Evolutionary conservation across 2,113 vertebrate genomes (phyloP).

Genomic region (Tragelaphus buxtoni): DNA sequence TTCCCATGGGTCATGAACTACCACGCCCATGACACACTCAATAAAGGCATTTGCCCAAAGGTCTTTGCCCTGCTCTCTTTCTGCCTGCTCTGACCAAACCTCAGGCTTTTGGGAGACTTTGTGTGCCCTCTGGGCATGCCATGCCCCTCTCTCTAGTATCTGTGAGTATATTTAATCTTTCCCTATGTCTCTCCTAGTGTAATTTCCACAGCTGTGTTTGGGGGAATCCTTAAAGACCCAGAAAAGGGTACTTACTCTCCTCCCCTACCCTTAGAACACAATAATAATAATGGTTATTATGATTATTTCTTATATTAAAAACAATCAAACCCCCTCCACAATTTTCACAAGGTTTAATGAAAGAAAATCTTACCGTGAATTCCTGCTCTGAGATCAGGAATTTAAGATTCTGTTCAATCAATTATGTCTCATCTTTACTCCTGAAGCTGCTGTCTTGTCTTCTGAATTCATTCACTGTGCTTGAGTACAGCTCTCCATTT

Average conservation of each 20-base stretch:
- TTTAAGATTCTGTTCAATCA: background rate
- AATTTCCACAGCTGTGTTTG: background rate
- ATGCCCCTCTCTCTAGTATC: background rate
- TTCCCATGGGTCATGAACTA: background rate
- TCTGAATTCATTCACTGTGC: background rate
- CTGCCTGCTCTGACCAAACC: background rate
- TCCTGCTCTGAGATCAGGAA: background rate
- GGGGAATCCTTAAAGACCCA: background rate
- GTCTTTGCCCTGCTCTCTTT: background rate
- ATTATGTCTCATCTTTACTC: background rate
- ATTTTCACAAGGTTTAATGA: background rate
- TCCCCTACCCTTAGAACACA: background rate
- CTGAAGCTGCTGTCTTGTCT: background rate
- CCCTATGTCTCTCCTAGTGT: background rate
- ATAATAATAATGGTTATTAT: background rate
- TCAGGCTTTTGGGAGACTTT: background rate
- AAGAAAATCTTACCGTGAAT: background rate
- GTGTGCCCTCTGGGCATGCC: background rate
- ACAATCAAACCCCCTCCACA: background rate
- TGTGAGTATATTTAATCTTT: background rate
- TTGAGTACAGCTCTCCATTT: background rate
- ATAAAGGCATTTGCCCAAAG: background rate
- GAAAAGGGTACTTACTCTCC: background rate
- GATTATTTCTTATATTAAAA: background rate
- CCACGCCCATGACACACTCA: background rate